Evolutionary conservation across 2,797 vertebrate species (phyloP).

Genomic region (Nyctibius grandis): DNA sequence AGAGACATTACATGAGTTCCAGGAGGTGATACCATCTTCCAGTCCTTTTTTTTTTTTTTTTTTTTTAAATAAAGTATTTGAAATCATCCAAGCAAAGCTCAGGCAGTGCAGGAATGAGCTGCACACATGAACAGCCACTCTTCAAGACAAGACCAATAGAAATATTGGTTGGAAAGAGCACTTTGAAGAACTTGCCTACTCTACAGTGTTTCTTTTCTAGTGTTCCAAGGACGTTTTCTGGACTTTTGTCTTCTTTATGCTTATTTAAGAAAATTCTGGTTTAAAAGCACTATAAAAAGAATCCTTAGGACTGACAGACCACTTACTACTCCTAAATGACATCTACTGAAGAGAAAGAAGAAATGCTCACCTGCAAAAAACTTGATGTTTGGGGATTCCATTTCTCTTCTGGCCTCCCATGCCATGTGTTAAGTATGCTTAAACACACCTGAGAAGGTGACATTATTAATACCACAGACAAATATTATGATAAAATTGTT

Average conservation of each 20-base stretch:
- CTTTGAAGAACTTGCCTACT: neutral
- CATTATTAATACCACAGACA: neutral
- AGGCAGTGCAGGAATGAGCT: neutral
- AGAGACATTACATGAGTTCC: neutral
- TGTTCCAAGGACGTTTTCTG: neutral
- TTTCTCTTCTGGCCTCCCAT: conserved; percentile 97
- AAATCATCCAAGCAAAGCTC: neutral
- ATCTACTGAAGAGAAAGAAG: neutral
- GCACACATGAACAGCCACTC: neutral
- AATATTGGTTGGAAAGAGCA: neutral
- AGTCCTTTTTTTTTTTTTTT: too few relatives aligned
- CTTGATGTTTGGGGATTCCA: conserved; percentile 99
- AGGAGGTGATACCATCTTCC: neutral
- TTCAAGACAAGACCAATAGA: neutral
- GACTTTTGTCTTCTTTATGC: neutral
- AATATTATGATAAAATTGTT: neutral
- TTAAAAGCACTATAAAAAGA: neutral
- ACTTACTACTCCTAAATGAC: neutral
- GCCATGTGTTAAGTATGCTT: conserved; percentile 99
- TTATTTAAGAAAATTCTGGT: neutral
- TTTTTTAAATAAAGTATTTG: neutral
- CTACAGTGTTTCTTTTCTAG: neutral
- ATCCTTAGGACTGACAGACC: neutral
- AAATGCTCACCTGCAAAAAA: conserved; percentile 91
- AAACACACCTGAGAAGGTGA: conserved; percentile 89